Evolutionary conservation across 2,797 vertebrate genomes (phyloP).

Genomic region (Falco columbarius): DNA sequence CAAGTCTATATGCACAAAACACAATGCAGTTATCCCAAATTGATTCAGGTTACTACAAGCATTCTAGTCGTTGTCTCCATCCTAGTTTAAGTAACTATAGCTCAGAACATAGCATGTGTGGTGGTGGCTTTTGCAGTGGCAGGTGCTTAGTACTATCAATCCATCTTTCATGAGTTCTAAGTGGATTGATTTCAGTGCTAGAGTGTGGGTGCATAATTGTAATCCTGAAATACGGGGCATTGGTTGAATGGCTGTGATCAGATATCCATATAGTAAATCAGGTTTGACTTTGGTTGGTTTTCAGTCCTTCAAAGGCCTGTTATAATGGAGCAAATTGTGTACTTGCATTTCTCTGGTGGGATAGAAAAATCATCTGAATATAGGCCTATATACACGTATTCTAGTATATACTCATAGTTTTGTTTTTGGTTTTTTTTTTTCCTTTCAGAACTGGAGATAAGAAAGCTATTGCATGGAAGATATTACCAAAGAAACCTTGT

Average conservation of each 20-base stretch:
- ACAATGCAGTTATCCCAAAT: neutral
- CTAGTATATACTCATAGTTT: neutral
- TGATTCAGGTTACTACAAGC: neutral
- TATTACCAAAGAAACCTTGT: slow-evolving; percentile 95
- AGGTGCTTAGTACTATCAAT: neutral
- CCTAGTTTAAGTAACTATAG: neutral
- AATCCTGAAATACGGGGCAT: neutral
- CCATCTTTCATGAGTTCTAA: neutral
- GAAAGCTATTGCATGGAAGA: slow-evolving; percentile 94
- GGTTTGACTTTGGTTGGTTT: neutral
- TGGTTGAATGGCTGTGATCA: neutral
- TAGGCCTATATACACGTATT: neutral
- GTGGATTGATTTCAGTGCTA: neutral
- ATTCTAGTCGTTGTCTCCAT: neutral
- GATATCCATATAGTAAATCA: neutral
- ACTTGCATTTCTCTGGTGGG: neutral
- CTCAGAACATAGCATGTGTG: neutral
- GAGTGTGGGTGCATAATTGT: neutral
- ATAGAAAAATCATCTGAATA: neutral
- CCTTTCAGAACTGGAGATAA: slow-evolving; percentile 91
- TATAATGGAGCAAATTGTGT: neutral
- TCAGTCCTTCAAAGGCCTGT: neutral
- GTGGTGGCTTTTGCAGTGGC: neutral
- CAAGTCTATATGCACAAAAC: neutral
- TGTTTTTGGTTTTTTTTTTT: neutral